Evolutionary conservation across 1,140 invertebrate species (phyloP).

Genomic region (Armadillidium nasatum): DNA sequence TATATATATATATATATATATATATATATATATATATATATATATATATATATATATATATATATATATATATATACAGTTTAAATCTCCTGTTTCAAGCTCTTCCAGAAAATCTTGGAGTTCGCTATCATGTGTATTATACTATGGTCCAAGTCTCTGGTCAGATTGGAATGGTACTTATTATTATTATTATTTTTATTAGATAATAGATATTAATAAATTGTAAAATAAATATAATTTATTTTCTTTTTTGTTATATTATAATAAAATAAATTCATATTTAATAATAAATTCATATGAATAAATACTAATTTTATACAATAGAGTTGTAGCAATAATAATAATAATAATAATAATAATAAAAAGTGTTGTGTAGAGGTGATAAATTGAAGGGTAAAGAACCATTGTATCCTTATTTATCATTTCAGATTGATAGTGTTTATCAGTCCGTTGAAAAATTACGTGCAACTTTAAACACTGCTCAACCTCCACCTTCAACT

Average conservation of each 20-base stretch:
- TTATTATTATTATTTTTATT: too few species aligned
- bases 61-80: conserved; percentile 21
- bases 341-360: too few species aligned
- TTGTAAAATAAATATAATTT: too few species aligned
- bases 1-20: neutral
- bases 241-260: too few species aligned
- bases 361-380: too few species aligned
- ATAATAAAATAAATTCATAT: too few species aligned
- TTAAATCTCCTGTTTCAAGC: conserved; percentile 85
- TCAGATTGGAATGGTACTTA: conserved; percentile 72
- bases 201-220: too few species aligned
- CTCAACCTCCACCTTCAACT: conserved; percentile 72
- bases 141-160: conserved; percentile 81
- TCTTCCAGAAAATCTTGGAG: conserved; percentile 71
- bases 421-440: conserved; percentile 51
- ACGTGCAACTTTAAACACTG: conserved; percentile 67
- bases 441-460: conserved; percentile 68
- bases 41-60: neutral
- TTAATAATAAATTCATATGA: too few species aligned
- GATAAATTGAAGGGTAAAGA: too few species aligned
- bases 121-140: conserved; percentile 88
- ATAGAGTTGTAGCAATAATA: too few species aligned
- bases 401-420: too few species aligned
- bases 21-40: neutral
- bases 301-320: too few species aligned